Base-by-base conservation (phyloP, 2,888 invertebrate genomes). In the Carcina quercana region DNA sequence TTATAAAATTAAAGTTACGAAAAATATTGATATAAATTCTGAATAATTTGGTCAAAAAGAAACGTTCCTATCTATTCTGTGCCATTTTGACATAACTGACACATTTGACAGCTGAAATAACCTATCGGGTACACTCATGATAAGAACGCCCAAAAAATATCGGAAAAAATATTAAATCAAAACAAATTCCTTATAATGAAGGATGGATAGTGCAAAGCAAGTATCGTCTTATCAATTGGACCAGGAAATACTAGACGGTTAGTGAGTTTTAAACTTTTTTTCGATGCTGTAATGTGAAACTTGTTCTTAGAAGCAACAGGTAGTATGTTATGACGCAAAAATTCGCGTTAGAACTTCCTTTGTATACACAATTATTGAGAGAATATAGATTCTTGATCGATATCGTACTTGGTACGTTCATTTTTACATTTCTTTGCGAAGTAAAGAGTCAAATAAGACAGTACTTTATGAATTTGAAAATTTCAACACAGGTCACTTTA, bases 171-270 rank as follows among this genome's bases (percentile, higher is more conserved):
- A 31, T 31, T 30, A 58, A 50, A 59, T 43, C 33, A 43, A 51
- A 59, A 61, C 54, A 61, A 62, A 48, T 55, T 62, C 57, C 48
- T 62, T 76, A 82, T 70, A 72, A 82, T 83, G 82, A 80, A 83
- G 82, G 78, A 83, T 83, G 83, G 82, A 82, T 72, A 73, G 72
- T 61, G 68, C 59, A 55, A 82, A 76, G 55, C 67, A 78, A 57
- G 65, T 70, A 45, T 61, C 75, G 47, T 78, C 80, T 38, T 82
- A 79, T 51, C 79, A 76, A 54, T 57, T 73, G 58, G 82, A 83
- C 50, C 82, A 83, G 51, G 82, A 82, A 62, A 76, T 82, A 55
- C 65, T 83, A 29, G 82, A 83, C 53, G 79, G 83, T 76, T 54
- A 50, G 75, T 59, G 32, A 29, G 35, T 43, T 37, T 27, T 26